Evolutionary conservation across 1,140 invertebrate genomes (phyloP).

Genomic region (Coboldia fuscipes): DNA sequence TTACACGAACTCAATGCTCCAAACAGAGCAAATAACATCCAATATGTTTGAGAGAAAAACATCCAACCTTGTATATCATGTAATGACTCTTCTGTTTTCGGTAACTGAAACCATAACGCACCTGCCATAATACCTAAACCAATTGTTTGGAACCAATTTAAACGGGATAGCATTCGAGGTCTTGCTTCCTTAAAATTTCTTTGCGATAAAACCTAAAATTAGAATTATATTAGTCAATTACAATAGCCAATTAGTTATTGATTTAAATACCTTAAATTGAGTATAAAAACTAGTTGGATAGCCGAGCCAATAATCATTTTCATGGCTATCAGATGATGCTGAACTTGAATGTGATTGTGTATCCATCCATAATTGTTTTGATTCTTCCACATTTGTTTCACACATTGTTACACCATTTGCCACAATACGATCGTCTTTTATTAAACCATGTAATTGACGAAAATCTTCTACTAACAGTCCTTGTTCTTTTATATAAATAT

Average conservation of each 20-base stretch:
- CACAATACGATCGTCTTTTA: slow-evolving; percentile 12
- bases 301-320: slow-evolving; percentile 34
- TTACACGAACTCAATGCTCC: slow-evolving; percentile 49
- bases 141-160: slow-evolving; percentile 65
- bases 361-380: slow-evolving; percentile 47
- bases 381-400: slow-evolving; percentile 34
- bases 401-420: slow-evolving; percentile 8
- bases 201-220: slow-evolving; percentile 36
- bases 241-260: not conserved
- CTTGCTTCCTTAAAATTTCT: slow-evolving; percentile 61
- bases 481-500: not conserved
- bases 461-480: not conserved
- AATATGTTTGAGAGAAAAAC: slow-evolving; percentile 71
- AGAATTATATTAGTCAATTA: slow-evolving; percentile 1
- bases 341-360: slow-evolving; percentile 49
- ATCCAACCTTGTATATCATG: slow-evolving; percentile 70
- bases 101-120: slow-evolving; percentile 58
- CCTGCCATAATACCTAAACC: slow-evolving; percentile 51
- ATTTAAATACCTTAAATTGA: slow-evolving; percentile 41
- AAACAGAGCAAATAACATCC: slow-evolving; percentile 71
- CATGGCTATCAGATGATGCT: slow-evolving; percentile 35
- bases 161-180: slow-evolving; percentile 53
- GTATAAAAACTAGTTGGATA: slow-evolving; percentile 58
- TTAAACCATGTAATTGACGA: not conserved
- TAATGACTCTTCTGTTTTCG: slow-evolving; percentile 48